Conservation (phyloP, 1,140 invertebrate genomes). For the Cherax destructor region DNA sequence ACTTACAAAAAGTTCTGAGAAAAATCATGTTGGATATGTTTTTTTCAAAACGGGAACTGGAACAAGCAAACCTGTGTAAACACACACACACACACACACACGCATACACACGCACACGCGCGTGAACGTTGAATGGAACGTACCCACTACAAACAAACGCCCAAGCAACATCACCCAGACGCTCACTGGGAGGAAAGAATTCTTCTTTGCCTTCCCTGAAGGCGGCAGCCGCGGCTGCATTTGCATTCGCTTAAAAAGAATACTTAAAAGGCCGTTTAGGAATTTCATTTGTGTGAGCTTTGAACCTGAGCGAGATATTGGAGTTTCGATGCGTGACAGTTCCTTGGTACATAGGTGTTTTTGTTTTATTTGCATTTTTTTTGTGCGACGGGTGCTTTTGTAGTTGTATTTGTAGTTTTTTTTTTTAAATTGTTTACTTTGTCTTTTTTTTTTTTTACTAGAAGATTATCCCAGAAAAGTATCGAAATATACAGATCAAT, state of each 20-base stretch:
- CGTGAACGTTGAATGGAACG: background rate
- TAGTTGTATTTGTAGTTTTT: no score
- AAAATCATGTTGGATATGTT: no score
- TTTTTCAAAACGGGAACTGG: background rate
- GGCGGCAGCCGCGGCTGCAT: background rate
- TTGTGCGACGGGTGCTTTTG: no score
- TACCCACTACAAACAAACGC: background rate
- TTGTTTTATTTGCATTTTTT: no score
- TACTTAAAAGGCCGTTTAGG: background rate
- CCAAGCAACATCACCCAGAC: background rate
- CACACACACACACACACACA: background rate
- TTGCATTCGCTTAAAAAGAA: constrained; percentile 1
- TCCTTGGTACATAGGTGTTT: no score
- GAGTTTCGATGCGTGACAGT: background rate
- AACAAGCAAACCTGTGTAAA: background rate
- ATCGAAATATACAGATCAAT: no score
- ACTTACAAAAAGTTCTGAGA: no score
- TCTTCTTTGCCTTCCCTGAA: background rate
- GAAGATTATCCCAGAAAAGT: no score
- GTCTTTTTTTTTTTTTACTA: no score
- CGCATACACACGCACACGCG: background rate
- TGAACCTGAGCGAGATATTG: background rate
- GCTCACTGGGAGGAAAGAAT: background rate
- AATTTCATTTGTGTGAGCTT: background rate
- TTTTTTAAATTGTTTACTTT: no score